Evolutionary conservation across 2,888 invertebrate genomes (phyloP), one percentile per base, ranked within the genome.

Genomic region (Trichacis sp.): DNA sequence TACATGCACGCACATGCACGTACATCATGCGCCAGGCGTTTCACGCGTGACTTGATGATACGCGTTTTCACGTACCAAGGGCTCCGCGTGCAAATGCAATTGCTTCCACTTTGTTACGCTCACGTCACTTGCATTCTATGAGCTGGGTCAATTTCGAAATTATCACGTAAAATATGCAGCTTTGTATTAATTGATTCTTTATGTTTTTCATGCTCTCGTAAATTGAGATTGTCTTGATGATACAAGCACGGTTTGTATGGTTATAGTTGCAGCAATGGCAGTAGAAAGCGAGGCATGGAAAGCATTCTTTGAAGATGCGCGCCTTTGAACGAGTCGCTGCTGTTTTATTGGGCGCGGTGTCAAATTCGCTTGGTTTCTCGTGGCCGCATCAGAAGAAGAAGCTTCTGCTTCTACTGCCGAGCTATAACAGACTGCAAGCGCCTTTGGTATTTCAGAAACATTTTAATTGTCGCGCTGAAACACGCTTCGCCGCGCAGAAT

Each of bases 401-500:
- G 70, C 74, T 72, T 73, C 73, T 68, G 73, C 73, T 66, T 71
- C 68, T n/a, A n/a, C n/a, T n/a, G n/a, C n/a, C n/a, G n/a, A n/a
- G n/a, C n/a, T n/a, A n/a, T n/a, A n/a, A n/a, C n/a, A n/a, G n/a
- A n/a, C n/a, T n/a, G 9, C 40, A 3, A 40, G 12, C 5, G 40
- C 5, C 67, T 30, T 49, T 48, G 71, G 73, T 76, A 75, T 72
- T 76, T 71, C 76, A 67, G 72, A 80, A 78, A 79, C 78, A 80
- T 80, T 80, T 80, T 79, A 80, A 80, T 80, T 80, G 79, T 80
- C 79, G 75, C 70, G 75, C 77, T 74, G 76, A 79, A 78, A 78
- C 74, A 69, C 66, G 72, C 64, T 66, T 52, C 62, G 58, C 45
- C 47, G 61, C 58, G 53, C 58, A 59, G 40, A 68, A 68, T 66